Percentiles rank a stretch among this genome's conserved stretches.
Conservation (phyloP, 2,113 vertebrate species). For the Panthera leo region DNA sequence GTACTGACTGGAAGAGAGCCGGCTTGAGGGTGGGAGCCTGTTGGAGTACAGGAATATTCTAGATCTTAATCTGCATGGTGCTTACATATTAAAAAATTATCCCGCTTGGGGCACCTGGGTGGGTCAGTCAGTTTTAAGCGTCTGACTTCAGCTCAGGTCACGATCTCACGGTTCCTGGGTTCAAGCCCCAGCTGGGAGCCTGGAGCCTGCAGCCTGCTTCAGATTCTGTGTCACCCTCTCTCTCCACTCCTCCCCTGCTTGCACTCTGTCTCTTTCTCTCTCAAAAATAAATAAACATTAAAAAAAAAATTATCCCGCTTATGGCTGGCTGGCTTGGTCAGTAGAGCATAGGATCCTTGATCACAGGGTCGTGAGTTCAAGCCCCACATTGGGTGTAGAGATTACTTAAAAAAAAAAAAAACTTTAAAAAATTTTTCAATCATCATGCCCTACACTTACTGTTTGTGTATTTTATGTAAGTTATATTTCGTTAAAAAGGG, state of each 20-base stretch:
- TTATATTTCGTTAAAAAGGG: neutral
- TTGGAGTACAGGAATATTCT: neutral
- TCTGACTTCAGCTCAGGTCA: too few relatives aligned
- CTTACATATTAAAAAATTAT: neutral
- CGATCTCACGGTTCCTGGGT: too few relatives aligned
- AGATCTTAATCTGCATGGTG: neutral
- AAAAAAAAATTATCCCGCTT: too few relatives aligned
- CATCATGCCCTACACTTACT: neutral
- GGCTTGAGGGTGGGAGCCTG: neutral
- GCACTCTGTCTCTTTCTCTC: too few relatives aligned
- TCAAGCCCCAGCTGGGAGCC: too few relatives aligned
- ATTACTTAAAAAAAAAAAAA: neutral
- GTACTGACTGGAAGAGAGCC: neutral
- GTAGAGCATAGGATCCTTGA: neutral
- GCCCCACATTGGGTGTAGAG: neutral
- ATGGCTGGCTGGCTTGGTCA: neutral
- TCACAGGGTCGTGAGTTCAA: neutral
- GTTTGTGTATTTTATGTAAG: neutral
- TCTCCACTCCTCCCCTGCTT: too few relatives aligned
- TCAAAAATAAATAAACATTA: too few relatives aligned
- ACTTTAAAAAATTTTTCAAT: too few relatives aligned
- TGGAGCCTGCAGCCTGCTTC: too few relatives aligned
- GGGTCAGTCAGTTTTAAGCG: too few relatives aligned
- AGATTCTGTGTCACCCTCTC: too few relatives aligned
- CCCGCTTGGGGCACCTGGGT: too few relatives aligned